These are phyloP conservation scores for Spilarctia lutea DNA, from an alignment of 2,888 invertebrate genomes.

Conservation along the genomic window DNA sequence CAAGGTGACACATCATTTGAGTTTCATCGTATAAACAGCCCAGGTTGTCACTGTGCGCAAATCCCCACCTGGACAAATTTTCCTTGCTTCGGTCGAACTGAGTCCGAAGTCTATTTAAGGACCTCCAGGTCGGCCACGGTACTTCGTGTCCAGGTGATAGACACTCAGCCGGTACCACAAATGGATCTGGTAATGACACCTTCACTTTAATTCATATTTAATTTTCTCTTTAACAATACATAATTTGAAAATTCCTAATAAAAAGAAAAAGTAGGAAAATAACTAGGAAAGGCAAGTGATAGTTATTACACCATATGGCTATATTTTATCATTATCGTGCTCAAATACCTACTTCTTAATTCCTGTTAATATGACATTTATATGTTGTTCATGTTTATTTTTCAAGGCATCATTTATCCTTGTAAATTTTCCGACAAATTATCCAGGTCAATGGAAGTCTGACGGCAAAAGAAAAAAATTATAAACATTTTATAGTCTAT, in stretches of 20 bases:
- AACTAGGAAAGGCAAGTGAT: not conserved
- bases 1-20: too few species aligned
- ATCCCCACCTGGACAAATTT: too few species aligned
- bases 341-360: not conserved
- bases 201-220: not conserved
- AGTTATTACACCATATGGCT: not conserved
- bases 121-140: too few species aligned
- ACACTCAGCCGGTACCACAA: too few species aligned
- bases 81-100: too few species aligned
- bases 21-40: too few species aligned
- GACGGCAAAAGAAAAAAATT: slow-evolving; percentile 17
- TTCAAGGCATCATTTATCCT: not conserved
- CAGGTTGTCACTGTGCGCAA: too few species aligned
- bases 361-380: slow-evolving; percentile 1
- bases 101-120: too few species aligned
- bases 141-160: too few species aligned
- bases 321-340: not conserved
- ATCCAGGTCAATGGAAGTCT: slow-evolving; percentile 12
- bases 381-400: not conserved
- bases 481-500: slow-evolving; percentile 17
- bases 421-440: slow-evolving; percentile 10
- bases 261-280: not conserved
- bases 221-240: too few species aligned
- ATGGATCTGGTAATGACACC: too few species aligned
- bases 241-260: not conserved